A percentile compares a stretch with the other conserved stretches of the same genome.
Evolutionary conservation across 2,113 vertebrate genomes (phyloP).

Genomic region (Rattus norvegicus): DNA sequence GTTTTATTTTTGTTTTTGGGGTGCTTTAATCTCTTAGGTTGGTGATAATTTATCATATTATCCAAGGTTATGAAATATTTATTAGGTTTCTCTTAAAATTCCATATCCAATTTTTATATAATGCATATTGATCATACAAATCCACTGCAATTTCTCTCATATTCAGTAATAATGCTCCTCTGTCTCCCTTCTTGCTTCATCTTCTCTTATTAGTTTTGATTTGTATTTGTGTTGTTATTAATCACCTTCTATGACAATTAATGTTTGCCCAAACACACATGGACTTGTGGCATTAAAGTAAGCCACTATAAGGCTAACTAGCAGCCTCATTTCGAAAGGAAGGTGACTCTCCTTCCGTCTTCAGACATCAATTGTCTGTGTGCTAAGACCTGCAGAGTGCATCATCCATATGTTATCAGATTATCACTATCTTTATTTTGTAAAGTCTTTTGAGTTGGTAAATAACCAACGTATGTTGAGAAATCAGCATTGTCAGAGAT

Average conservation of each 20-base stretch:
- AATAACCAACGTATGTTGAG: too few relatives aligned
- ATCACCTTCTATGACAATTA: neutral
- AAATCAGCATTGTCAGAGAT: too few relatives aligned
- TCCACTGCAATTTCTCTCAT: neutral
- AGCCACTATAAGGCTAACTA: neutral
- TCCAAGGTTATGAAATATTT: too few relatives aligned
- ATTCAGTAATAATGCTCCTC: neutral
- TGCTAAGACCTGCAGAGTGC: too few relatives aligned
- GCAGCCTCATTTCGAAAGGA: neutral
- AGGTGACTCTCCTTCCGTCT: neutral
- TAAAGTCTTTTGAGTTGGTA: too few relatives aligned
- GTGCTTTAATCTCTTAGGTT: too few relatives aligned
- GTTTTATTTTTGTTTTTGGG: too few relatives aligned
- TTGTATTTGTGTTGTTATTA: neutral
- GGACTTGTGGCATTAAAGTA: neutral
- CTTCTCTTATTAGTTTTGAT: neutral
- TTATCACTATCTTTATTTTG: too few relatives aligned
- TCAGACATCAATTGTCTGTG: too few relatives aligned
- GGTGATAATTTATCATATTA: too few relatives aligned
- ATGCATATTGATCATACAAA: neutral
- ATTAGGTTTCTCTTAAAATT: neutral
- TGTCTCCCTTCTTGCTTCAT: neutral
- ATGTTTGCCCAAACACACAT: neutral
- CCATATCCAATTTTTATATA: neutral
- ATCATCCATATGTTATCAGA: too few relatives aligned